phyloP scores from a whole-genome alignment of 2,797 vertebrate species.

The Moxostoma hubbsi region DNA sequence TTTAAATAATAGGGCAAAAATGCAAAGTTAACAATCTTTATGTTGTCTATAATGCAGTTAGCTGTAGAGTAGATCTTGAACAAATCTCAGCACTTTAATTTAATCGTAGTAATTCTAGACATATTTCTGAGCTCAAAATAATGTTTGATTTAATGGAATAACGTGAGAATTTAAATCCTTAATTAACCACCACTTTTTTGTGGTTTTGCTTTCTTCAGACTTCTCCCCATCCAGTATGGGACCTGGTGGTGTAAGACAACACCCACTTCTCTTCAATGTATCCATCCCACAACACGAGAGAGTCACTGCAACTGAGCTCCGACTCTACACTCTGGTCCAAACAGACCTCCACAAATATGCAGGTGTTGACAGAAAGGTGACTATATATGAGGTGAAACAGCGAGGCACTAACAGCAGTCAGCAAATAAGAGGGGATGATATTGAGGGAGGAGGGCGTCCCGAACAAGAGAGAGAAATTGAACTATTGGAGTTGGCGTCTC shows the following conservation, averaged over 20 bases:
- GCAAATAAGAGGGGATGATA: conserved; percentile 51
- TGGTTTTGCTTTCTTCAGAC: conserved; percentile 75
- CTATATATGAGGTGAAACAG: conserved; percentile 83
- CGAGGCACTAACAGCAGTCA: conserved; percentile 55
- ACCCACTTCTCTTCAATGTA: conserved; percentile 93
- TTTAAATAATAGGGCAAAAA: too few relatives aligned
- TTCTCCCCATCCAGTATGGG: conserved; percentile 78
- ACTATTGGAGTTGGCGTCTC: conserved; percentile 82
- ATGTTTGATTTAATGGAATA: too few relatives aligned
- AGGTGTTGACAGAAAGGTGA: conserved; percentile 89
- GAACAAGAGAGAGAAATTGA: conserved; percentile 52
- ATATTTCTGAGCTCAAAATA: too few relatives aligned
- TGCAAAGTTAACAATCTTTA: too few relatives aligned
- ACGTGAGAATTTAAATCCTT: not conserved
- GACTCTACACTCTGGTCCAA: conserved; percentile 92
- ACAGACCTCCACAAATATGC: conserved; percentile 85
- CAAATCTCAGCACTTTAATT: not conserved
- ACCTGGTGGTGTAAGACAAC: conserved; percentile 81
- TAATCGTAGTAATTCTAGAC: too few relatives aligned
- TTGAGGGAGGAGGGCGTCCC: conserved; percentile 49
- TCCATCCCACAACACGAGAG: conserved; percentile 93
- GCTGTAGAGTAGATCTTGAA: not conserved
- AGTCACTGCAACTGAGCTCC: conserved; percentile 89
- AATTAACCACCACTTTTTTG: not conserved
- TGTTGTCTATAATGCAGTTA: not conserved